These are phyloP conservation scores for Caprella mutica DNA, from an alignment of 2,888 invertebrate genomes.

Conservation along the genomic window DNA sequence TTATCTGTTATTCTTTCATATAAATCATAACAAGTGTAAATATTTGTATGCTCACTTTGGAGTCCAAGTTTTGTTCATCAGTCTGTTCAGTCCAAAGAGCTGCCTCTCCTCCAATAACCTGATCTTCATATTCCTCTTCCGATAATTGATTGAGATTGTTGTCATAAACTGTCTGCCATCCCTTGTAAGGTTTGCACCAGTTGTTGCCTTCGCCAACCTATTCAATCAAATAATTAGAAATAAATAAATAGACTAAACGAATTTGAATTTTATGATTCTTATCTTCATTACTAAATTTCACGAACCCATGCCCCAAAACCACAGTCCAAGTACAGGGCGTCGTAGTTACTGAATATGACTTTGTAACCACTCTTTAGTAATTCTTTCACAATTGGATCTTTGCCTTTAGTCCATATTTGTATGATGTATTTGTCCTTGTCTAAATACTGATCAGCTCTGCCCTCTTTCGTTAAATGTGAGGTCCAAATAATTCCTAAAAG, in stretches of 20 bases:
- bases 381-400: slow-evolving; percentile 52
- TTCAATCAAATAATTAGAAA: too few relatives aligned
- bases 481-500: slow-evolving; percentile 34
- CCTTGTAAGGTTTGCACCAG: slow-evolving; percentile 82
- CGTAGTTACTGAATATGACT: slow-evolving; percentile 73
- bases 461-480: slow-evolving; percentile 28
- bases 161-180: slow-evolving; percentile 76
- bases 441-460: slow-evolving; percentile 43
- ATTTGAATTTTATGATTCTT: too few relatives aligned
- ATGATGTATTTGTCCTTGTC: slow-evolving; percentile 67
- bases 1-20: too few relatives aligned
- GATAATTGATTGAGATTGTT: slow-evolving; percentile 50
- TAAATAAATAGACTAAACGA: too few relatives aligned
- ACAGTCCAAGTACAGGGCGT: slow-evolving; percentile 74
- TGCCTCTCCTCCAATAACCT: slow-evolving; percentile 60
- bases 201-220: slow-evolving; percentile 67
- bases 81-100: slow-evolving; percentile 79
- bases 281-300: too few relatives aligned
- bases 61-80: slow-evolving; percentile 41
- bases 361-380: slow-evolving; percentile 60
- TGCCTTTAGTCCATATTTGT: slow-evolving; percentile 57
- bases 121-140: slow-evolving; percentile 17
- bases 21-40: too few relatives aligned
- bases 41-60: slow-evolving; percentile 47
- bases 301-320: slow-evolving; percentile 78